A percentile compares a stretch with the other conserved stretches of the same genome.
These are phyloP conservation scores for Carduelis carduelis DNA, from an alignment of 2,797 vertebrate genomes.

Conservation along the genomic window DNA sequence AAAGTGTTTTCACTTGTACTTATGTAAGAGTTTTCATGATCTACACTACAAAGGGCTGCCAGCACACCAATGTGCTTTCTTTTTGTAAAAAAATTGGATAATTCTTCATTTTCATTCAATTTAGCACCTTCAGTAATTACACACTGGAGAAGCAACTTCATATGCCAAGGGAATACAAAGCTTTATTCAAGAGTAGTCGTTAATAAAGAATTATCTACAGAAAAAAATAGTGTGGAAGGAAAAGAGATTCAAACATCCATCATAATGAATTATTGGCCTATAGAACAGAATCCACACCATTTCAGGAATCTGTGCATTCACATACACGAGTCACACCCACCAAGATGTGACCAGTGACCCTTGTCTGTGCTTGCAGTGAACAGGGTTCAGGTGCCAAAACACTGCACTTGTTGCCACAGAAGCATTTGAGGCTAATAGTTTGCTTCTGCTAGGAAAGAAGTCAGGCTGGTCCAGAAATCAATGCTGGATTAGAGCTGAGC, in stretches of 20 bases:
- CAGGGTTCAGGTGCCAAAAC: not conserved
- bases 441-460: not conserved
- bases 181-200: not conserved
- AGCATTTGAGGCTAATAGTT: not conserved
- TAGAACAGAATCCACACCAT: not conserved
- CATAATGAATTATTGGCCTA: not conserved
- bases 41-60: not conserved
- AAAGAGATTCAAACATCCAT: not conserved
- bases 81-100: not conserved
- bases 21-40: not conserved
- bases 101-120: not conserved
- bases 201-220: not conserved
- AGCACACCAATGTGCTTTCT: not conserved
- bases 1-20: not conserved
- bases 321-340: accelerated
- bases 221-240: not conserved
- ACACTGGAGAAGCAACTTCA: not conserved
- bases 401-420: not conserved
- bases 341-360: not conserved
- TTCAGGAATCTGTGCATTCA: not conserved
- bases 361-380: not conserved
- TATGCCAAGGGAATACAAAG: not conserved
- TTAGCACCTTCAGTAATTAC: not conserved
- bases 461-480: not conserved
- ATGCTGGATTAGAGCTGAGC: not conserved